Evolutionary conservation across 2,888 invertebrate genomes (phyloP).

Genomic region (Campaea margaritaria): DNA sequence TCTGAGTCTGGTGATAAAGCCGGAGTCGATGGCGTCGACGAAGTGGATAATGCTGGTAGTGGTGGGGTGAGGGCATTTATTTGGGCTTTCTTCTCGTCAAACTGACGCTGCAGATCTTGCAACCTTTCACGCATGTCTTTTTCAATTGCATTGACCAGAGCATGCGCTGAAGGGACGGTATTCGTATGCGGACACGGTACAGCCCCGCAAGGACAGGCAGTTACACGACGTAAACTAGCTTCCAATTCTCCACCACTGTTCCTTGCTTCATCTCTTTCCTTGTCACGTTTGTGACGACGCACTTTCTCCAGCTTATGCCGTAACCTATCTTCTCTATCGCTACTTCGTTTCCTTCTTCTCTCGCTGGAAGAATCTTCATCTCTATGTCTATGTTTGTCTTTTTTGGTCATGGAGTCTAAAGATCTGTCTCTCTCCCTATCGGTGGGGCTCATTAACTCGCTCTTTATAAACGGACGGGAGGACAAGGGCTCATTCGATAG

Average conservation of each 20-base stretch:
- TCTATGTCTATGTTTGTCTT: constrained; percentile 71
- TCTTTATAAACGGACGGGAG: constrained; percentile 72
- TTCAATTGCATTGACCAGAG: constrained; percentile 90
- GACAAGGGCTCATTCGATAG: constrained; percentile 42
- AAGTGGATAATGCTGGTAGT: constrained; percentile 70
- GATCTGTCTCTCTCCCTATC: constrained; percentile 54
- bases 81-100: constrained; percentile 93
- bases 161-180: constrained; percentile 79
- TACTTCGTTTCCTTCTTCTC: constrained; percentile 68
- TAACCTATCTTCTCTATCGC: constrained; percentile 73
- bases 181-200: constrained; percentile 63
- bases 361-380: constrained; percentile 75
- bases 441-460: constrained; percentile 70
- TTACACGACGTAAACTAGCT: constrained; percentile 72
- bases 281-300: constrained; percentile 74
- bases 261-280: constrained; percentile 64
- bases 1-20: constrained; percentile 80
- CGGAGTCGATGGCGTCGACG: constrained; percentile 75
- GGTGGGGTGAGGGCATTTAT: constrained; percentile 89
- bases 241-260: constrained; percentile 68
- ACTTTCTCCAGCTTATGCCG: constrained; percentile 78
- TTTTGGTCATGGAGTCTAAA: constrained; percentile 58
- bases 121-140: constrained; percentile 92
- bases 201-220: constrained; percentile 70
- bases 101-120: constrained; percentile 92